Evolutionary conservation across 2,113 vertebrate genomes (phyloP).

Genomic region (Passer montanus): DNA sequence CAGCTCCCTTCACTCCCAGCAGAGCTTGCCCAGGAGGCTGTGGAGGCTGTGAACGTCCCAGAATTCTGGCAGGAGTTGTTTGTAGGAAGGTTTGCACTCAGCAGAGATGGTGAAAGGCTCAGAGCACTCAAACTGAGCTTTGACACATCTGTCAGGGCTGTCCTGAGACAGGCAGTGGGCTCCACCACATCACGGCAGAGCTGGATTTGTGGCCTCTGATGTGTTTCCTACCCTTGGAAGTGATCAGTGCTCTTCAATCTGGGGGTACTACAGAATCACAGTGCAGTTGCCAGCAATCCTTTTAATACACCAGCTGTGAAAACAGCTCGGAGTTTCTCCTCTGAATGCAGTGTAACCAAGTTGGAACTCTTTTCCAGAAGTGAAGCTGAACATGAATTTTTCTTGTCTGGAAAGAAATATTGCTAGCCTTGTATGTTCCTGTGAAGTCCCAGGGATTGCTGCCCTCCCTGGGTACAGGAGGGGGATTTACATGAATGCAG

Average conservation of each 20-base stretch:
- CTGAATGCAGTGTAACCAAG: neutral
- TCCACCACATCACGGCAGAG: rapidly evolving
- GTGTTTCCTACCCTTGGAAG: neutral
- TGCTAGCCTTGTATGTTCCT: neutral
- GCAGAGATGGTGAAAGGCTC: neutral
- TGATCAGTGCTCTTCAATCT: neutral
- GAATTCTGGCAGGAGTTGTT: neutral
- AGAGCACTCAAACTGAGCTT: neutral
- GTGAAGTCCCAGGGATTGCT: neutral
- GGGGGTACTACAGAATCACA: neutral
- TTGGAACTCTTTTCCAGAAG: neutral
- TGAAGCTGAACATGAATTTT: neutral
- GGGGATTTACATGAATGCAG: rapidly evolving
- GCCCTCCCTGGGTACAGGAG: neutral
- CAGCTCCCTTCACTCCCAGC: rapidly evolving
- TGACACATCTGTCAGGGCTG: neutral
- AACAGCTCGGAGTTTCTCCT: neutral
- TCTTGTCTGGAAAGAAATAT: neutral
- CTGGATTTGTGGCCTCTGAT: neutral
- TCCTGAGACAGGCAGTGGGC: neutral
- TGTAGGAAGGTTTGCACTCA: neutral
- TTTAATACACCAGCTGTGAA: neutral
- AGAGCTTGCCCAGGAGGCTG: neutral
- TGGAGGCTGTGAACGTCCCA: neutral
- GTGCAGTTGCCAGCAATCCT: neutral